Evolutionary conservation across 2,888 invertebrate genomes (phyloP), one percentile per base, ranked within the genome.

Genomic region (Hirtodrosophila confusa): DNA sequence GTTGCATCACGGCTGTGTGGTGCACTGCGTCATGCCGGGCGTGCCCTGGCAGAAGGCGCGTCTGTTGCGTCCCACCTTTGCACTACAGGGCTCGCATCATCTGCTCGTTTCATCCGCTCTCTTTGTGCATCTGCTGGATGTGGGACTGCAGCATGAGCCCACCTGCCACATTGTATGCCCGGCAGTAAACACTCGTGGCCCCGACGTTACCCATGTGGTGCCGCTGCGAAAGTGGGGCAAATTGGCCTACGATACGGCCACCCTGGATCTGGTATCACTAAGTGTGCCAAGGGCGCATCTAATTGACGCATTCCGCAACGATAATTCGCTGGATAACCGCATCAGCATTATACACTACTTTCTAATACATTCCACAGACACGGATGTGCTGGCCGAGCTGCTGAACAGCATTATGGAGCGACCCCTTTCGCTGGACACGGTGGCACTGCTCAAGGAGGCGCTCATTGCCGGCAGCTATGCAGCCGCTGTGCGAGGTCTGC

Each of bases 111-210:
- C 95, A 24, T 96, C 97, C 10, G 96, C 95, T 88, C 93, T 96
- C 31, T 97, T 97, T 92, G 95, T 96, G 0, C 97, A 98, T 88
- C 92, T 97, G 27, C 92, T 98, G 54, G 97, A 98, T 92, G 95
- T 97, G 47, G 96, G 97, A 3, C 92, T 95, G 8, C 94, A 94
- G 82, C 97, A 97, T 90, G 97, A 97, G 89, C 97, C 97, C 0
- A 95, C 95, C 78, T 95, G 96, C 80, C 96, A 96, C 87, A 94
- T 96, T 53, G 93, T 96, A 0, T 93, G 95, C 12, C 94, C 95
- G 0, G 92, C 94, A 0, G 57, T 62, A 0, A 91, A 92, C 64
- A 93, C 93, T 39, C 90, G 90, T 7, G 84, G 89, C 48, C 86
- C 90, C 1, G 64, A 82, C 23, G 71, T 91, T 2, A 94, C 94